These are phyloP conservation scores for Vespertilio murinus DNA, from an alignment of 2,797 vertebrate genomes.

Conservation along the genomic window DNA sequence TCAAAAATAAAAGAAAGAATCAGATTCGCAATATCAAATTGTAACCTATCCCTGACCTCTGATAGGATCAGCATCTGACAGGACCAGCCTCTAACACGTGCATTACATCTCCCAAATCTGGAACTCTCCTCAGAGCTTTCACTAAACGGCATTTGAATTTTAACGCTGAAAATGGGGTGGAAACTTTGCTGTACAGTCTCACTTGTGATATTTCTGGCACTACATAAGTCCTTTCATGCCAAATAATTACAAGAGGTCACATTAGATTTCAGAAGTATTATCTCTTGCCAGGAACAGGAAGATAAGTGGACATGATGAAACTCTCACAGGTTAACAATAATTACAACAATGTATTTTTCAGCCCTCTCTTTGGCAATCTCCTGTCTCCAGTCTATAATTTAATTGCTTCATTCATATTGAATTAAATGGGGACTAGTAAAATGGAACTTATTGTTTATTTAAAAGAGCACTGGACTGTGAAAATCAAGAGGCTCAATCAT, in stretches of 20 bases:
- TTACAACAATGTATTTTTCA: background rate
- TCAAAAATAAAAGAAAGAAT: background rate
- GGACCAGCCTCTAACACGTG: background rate
- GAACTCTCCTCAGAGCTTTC: background rate
- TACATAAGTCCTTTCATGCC: conserved; percentile 6
- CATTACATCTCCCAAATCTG: background rate
- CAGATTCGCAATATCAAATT: background rate
- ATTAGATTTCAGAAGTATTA: conserved; percentile 32
- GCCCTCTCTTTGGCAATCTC: background rate
- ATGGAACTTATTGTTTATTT: conserved; percentile 15
- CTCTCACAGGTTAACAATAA: background rate
- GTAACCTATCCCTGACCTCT: background rate
- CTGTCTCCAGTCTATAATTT: conserved; percentile 19
- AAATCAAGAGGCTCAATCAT: conserved; percentile 23
- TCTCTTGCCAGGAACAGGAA: conserved; percentile 38
- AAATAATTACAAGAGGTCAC: conserved; percentile 34
- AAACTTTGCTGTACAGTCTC: conserved; percentile 42
- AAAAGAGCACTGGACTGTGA: background rate
- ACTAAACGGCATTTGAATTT: conserved; percentile 1
- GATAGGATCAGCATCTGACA: too few relatives aligned
- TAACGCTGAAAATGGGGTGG: background rate
- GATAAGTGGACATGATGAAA: conserved; percentile 33
- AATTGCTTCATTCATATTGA: background rate
- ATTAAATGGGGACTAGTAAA: conserved; percentile 46
- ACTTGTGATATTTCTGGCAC: conserved; percentile 47